phyloP scores from a whole-genome alignment of 2,888 invertebrate species.

The Ornithoptera alexandrae region DNA sequence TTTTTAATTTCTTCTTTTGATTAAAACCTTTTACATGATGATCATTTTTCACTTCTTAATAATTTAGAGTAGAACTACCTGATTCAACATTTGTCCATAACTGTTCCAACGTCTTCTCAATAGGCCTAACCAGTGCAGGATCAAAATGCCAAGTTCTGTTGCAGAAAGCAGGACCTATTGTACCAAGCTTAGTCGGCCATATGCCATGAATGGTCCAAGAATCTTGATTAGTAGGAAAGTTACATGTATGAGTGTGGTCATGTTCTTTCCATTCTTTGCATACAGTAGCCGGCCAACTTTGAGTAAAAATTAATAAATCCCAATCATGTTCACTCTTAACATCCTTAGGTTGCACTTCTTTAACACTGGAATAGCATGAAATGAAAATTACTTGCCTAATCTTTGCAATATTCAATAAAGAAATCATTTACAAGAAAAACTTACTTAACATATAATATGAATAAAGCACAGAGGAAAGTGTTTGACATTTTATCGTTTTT shows the following conservation, averaged over 20 bases:
- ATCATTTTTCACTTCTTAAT: background rate
- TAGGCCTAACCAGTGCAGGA: slow-evolving; percentile 77
- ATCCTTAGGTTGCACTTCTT: slow-evolving; percentile 33
- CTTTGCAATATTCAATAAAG: background rate
- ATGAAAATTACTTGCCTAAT: background rate
- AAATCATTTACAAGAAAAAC: background rate
- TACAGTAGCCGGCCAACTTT: slow-evolving; percentile 85
- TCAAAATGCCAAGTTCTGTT: slow-evolving; percentile 85
- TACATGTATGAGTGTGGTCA: slow-evolving; percentile 80
- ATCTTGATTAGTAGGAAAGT: slow-evolving; percentile 79
- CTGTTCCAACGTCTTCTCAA: slow-evolving; percentile 77
- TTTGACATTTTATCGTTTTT: slow-evolving; percentile 26
- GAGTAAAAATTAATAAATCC: slow-evolving; percentile 89
- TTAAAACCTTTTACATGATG: too few species aligned
- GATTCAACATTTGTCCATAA: slow-evolving; percentile 88
- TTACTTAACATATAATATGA: slow-evolving; percentile 25
- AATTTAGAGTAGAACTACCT: slow-evolving; percentile 42
- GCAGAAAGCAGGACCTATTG: slow-evolving; percentile 85
- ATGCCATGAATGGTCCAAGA: slow-evolving; percentile 91
- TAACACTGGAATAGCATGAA: slow-evolving; percentile 36
- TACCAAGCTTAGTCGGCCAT: slow-evolving; percentile 88
- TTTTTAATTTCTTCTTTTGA: too few species aligned
- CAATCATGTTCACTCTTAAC: slow-evolving; percentile 68
- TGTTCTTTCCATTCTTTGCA: slow-evolving; percentile 86
- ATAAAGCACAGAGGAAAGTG: slow-evolving; percentile 9